Evolutionary conservation across 2,888 invertebrate genomes (phyloP).

Genomic region (Glaucopsyche alexis): DNA sequence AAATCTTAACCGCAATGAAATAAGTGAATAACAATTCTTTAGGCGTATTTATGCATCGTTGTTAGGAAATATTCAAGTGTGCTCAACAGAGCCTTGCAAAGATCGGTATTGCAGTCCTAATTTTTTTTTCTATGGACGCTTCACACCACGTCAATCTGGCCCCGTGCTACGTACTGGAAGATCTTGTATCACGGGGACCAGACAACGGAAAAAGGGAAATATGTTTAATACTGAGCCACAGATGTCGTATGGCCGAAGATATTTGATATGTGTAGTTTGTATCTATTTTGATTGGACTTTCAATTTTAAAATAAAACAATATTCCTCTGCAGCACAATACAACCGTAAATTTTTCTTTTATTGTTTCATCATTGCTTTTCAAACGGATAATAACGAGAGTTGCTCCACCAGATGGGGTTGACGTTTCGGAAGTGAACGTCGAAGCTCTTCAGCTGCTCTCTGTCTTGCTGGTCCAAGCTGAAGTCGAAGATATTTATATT

Average conservation of each 20-base stretch:
- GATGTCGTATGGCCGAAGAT: too few relatives aligned
- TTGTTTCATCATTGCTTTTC: slow-evolving; percentile 34
- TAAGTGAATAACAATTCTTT: neutral
- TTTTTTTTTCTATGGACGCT: too few relatives aligned
- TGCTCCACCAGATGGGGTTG: slow-evolving; percentile 46
- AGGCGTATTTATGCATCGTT: neutral
- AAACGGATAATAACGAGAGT: slow-evolving; percentile 56
- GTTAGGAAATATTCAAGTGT: neutral
- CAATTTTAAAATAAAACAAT: neutral
- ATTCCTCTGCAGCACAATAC: neutral
- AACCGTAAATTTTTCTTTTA: neutral
- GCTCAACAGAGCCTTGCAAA: too few relatives aligned
- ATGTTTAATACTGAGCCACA: too few relatives aligned
- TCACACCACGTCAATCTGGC: too few relatives aligned
- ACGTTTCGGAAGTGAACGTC: slow-evolving; percentile 55
- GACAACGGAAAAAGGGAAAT: too few relatives aligned
- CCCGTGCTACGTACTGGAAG: too few relatives aligned
- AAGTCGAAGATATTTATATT: slow-evolving; percentile 65
- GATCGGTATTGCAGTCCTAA: too few relatives aligned
- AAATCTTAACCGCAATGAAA: neutral
- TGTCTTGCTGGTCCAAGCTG: slow-evolving; percentile 50
- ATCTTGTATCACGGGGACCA: too few relatives aligned
- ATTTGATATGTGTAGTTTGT: too few relatives aligned
- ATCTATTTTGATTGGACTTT: neutral
- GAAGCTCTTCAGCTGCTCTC: slow-evolving; percentile 46